Base-by-base conservation (phyloP, 1,140 invertebrate species). In the Coptotermes formosanus region DNA sequence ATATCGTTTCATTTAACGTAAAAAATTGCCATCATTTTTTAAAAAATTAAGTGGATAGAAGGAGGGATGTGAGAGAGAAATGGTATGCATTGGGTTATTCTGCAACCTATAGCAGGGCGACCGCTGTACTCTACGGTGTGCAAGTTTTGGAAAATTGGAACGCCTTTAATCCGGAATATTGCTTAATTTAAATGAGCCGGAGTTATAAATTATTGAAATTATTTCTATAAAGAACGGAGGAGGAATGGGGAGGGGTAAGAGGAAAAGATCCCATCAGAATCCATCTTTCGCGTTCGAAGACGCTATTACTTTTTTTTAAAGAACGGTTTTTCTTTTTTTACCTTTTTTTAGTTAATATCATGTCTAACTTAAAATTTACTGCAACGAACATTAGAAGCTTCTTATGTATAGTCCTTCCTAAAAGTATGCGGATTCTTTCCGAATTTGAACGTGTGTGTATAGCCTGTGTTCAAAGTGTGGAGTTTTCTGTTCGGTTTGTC, bases 71-170 rank as follows among this genome's bases (percentile, higher is more conserved):
- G 64, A 30, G 64, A 30, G 64, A 30, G 64, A 75, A 75, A 75
- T 75, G 64, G 25, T 75, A 75, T 75, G 64, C 64, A 75, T 75
- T 75, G 64, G 64, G 64, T 75, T 75, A 75, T 75, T 75, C 64
- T 75, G 64, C n/a, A 75, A 30, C 25, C 64, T 75, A 75, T 30
- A 75, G 64, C 64, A 30, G 64, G 30, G 64, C 64, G n/a, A 16
- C n/a, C 64, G 25, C 64, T 75, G 64, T 30, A 25, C 25, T 75
- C 25, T 75, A 30, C 14, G 64, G n/a, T 75, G 64, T 25, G 64
- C 83, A 84, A 84, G 83, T 84, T 84, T 84, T n/a, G 52, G 83
- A 84, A 84, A 84, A 84, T 84, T 84, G 83, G 83, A 84, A 84
- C 45, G 83, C 83, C 52, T 84, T 84, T 75, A 75, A 75, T 75